Evolutionary conservation across 2,888 invertebrate species (phyloP).

Genomic region (Melangyna quadrimaculata): DNA sequence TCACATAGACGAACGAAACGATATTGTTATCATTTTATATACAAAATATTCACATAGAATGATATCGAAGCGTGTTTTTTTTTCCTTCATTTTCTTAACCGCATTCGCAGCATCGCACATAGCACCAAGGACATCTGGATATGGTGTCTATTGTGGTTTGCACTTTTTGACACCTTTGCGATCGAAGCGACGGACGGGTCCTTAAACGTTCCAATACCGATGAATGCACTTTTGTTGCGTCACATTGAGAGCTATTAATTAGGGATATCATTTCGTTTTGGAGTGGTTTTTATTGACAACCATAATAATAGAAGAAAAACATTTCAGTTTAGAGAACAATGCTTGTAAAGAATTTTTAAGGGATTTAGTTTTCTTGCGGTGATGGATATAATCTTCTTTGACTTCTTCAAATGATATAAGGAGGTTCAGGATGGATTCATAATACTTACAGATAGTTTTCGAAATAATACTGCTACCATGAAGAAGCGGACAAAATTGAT

Average conservation of each 20-base stretch:
- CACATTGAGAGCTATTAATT: constrained; percentile 69
- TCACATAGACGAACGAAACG: constrained; percentile 8
- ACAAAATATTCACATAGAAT: constrained; percentile 15
- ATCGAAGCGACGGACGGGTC: constrained; percentile 43
- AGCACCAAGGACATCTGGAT: constrained; percentile 62
- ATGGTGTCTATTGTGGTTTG: constrained; percentile 60
- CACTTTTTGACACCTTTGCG: constrained; percentile 70
- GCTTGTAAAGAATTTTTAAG: constrained; percentile 12
- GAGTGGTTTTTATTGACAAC: constrained; percentile 71
- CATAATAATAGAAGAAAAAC: constrained; percentile 65
- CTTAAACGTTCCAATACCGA: constrained; percentile 20
- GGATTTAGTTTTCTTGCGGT: constrained; percentile 36
- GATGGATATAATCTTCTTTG: not conserved
- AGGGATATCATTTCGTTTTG: constrained; percentile 67
- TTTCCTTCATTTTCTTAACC: constrained; percentile 16
- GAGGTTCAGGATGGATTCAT: not conserved
- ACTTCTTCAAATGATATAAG: not conserved
- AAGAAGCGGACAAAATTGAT: constrained; percentile 49
- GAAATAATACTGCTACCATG: not conserved
- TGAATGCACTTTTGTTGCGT: constrained; percentile 69
- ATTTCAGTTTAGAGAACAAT: constrained; percentile 57
- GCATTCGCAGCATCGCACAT: constrained; percentile 29
- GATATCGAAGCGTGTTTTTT: constrained; percentile 35
- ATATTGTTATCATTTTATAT: constrained; percentile 25
- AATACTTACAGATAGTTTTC: not conserved